A percentile compares a stretch with the other conserved stretches of the same genome.
phyloP scores from a whole-genome alignment of 2,113 vertebrate genomes.

The Xyliphius kryptos region DNA sequence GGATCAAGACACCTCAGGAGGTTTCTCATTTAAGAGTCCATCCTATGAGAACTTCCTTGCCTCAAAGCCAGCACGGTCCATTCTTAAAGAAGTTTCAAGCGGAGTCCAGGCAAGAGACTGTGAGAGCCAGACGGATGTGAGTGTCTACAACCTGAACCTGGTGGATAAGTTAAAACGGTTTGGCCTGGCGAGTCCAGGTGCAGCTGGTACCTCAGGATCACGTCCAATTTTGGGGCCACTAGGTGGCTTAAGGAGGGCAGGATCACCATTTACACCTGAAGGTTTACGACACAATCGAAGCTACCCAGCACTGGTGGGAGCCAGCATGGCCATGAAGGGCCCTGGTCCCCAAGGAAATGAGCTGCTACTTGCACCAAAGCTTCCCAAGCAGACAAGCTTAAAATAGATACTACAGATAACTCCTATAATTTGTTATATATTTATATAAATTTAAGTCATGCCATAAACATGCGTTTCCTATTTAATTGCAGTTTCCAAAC shows the following conservation, averaged over 20 bases:
- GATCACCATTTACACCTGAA: slow-evolving; percentile 72
- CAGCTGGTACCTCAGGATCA: slow-evolving; percentile 40
- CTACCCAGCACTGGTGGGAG: slow-evolving; percentile 93
- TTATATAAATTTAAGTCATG: no score
- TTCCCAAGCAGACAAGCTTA: slow-evolving; percentile 72
- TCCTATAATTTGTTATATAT: no score
- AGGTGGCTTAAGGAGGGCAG: slow-evolving; percentile 70
- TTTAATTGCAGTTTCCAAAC: no score
- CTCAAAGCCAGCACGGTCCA: slow-evolving; percentile 89
- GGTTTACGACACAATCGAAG: slow-evolving; percentile 89
- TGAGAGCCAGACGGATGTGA: slow-evolving; percentile 92
- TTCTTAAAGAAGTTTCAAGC: slow-evolving; percentile 82
- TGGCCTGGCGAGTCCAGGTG: slow-evolving; percentile 71
- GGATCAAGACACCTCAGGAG: slow-evolving; percentile 54
- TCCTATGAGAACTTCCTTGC: slow-evolving; percentile 95
- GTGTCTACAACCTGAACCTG: slow-evolving; percentile 90
- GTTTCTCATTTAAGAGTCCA: slow-evolving; percentile 86
- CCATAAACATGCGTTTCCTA: no score
- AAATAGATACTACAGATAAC: no score
- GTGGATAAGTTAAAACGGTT: slow-evolving; percentile 92
- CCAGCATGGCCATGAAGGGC: slow-evolving; percentile 96
- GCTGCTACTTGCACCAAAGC: slow-evolving; percentile 70
- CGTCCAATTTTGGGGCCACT: slow-evolving; percentile 66
- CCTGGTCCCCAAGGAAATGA: slow-evolving; percentile 75
- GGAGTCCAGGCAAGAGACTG: slow-evolving; percentile 70